These are phyloP conservation scores for Andrena minutula DNA, from an alignment of 2,888 invertebrate species.

Conservation along the genomic window DNA sequence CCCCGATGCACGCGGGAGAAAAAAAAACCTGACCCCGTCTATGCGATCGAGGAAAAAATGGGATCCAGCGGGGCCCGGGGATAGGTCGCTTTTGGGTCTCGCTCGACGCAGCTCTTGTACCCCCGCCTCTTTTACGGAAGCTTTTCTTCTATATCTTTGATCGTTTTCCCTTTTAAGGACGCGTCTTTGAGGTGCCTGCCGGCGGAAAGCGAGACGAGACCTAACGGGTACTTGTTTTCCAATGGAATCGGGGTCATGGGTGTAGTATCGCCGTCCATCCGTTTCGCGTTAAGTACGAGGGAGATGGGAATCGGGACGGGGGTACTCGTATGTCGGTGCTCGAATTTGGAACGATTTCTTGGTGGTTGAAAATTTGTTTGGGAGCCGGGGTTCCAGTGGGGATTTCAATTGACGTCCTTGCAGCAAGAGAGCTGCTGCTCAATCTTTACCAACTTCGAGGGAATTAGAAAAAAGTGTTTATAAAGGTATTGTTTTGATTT, in stretches of 20 bases:
- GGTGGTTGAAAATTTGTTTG: background rate
- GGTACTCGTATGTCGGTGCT: background rate
- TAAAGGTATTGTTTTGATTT: too few species aligned
- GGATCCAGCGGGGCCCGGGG: constrained; percentile 41
- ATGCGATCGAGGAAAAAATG: constrained; percentile 48
- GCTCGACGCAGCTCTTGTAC: constrained; percentile 54
- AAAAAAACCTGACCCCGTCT: constrained; percentile 36
- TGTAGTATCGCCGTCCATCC: constrained; percentile 16
- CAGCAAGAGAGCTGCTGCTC: too few species aligned
- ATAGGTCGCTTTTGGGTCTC: constrained; percentile 6
- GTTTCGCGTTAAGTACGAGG: constrained; percentile 9
- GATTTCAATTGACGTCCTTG: background rate
- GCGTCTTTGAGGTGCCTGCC: constrained; percentile 33
- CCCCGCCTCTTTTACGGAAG: constrained; percentile 56
- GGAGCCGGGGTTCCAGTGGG: background rate
- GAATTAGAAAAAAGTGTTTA: too few species aligned
- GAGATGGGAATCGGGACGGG: constrained; percentile 1
- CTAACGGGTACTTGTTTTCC: constrained; percentile 67
- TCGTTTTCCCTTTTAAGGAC: constrained; percentile 64
- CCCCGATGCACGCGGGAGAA: constrained; percentile 24
- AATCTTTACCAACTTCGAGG: too few species aligned
- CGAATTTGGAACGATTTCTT: constrained; percentile 9
- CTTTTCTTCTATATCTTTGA: constrained; percentile 64
- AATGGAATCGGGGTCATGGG: constrained; percentile 59
- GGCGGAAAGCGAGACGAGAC: constrained; percentile 58